A percentile compares a stretch with the other conserved stretches of the same genome.
Evolutionary conservation across 2,113 vertebrate species (phyloP).

Genomic region (Pavo muticus): DNA sequence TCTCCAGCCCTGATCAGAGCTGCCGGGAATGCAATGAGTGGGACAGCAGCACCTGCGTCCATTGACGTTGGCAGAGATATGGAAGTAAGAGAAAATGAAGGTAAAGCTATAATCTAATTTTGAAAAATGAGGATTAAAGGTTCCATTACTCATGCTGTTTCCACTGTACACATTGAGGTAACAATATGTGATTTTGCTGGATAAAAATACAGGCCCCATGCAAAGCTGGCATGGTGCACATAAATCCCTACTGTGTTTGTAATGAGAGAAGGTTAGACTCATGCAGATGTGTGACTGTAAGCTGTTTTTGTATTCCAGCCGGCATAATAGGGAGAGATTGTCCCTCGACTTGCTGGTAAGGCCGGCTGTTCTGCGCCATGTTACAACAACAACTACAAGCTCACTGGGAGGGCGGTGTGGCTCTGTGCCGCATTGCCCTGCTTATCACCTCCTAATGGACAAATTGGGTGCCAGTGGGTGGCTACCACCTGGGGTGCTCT

Average conservation of each 20-base stretch:
- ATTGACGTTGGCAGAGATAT: slow-evolving; percentile 45
- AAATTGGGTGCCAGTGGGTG: slow-evolving; percentile 55
- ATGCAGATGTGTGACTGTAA: slow-evolving; percentile 74
- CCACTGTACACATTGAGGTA: slow-evolving; percentile 74
- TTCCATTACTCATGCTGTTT: slow-evolving; percentile 79
- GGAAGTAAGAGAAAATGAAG: slow-evolving; percentile 66
- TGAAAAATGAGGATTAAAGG: slow-evolving; percentile 81
- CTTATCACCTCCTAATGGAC: slow-evolving; percentile 62
- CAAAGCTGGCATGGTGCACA: slow-evolving; percentile 67
- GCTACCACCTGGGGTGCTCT: neutral
- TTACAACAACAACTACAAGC: slow-evolving; percentile 41
- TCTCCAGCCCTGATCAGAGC: slow-evolving; percentile 23
- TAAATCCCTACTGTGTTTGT: slow-evolving; percentile 76
- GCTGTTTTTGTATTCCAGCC: slow-evolving; percentile 71
- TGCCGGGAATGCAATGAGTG: slow-evolving; percentile 48
- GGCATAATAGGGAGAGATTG: slow-evolving; percentile 77
- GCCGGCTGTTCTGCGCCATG: slow-evolving; percentile 63
- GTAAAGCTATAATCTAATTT: slow-evolving; percentile 81
- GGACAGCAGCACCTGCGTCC: neutral
- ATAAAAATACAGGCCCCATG: slow-evolving; percentile 78
- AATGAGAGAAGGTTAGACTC: slow-evolving; percentile 78
- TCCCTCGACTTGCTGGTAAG: slow-evolving; percentile 73
- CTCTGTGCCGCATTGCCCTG: neutral
- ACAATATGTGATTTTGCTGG: slow-evolving; percentile 78
- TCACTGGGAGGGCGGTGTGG: slow-evolving; percentile 13